phyloP scores from a whole-genome alignment of 2,797 vertebrate species.

The Cryptoblepharus egeriae region DNA sequence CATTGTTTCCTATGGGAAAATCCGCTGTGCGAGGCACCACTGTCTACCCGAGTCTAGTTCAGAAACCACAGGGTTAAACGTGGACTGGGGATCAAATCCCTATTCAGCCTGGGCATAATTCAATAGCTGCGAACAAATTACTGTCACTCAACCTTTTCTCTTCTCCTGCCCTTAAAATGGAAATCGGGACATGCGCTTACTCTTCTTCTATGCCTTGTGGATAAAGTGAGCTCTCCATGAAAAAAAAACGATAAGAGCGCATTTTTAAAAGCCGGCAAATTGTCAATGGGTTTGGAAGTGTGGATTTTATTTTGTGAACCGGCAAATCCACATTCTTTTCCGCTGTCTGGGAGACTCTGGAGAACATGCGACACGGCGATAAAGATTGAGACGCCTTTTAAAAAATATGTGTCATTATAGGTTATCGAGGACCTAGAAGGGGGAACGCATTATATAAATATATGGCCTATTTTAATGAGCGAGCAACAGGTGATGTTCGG shows the following conservation, averaged over 20 bases:
- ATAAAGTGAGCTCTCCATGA: background rate
- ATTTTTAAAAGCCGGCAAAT: background rate
- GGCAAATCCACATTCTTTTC: background rate
- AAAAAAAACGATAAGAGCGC: background rate
- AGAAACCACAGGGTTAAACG: background rate
- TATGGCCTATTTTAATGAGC: conserved; percentile 17
- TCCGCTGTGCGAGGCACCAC: too few species aligned
- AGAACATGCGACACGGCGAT: background rate
- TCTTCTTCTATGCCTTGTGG: background rate
- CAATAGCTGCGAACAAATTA: background rate
- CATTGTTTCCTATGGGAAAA: too few species aligned
- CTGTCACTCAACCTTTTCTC: background rate
- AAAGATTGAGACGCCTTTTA: background rate
- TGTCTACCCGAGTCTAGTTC: too few species aligned
- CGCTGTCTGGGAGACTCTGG: background rate
- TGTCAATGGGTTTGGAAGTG: background rate
- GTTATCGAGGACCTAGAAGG: background rate
- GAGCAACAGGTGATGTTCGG: background rate
- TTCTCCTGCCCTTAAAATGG: background rate
- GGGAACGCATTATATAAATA: background rate
- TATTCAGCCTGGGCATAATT: background rate
- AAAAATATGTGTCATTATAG: background rate
- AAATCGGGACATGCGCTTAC: background rate
- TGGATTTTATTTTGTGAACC: background rate
- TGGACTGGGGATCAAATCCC: background rate